Conservation (phyloP, 2,888 invertebrate genomes). For the Melikaiella ostensackeni region DNA sequence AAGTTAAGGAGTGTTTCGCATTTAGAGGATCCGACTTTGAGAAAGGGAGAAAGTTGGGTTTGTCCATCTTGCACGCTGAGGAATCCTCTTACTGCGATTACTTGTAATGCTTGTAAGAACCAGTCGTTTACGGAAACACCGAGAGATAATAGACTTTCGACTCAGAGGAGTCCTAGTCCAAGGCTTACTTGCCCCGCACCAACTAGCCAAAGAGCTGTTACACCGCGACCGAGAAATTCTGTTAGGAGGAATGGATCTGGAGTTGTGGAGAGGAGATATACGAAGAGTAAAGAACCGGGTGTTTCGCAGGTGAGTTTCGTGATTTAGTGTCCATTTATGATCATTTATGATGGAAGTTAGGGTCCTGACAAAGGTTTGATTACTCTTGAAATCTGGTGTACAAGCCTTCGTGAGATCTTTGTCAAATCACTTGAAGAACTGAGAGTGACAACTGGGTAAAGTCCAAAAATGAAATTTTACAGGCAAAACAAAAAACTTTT, state of each 20-base stretch:
- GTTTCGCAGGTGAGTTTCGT: slow-evolving; percentile 62
- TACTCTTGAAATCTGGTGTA: too few relatives aligned
- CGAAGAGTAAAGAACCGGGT: slow-evolving; percentile 66
- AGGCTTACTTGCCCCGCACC: slow-evolving; percentile 62
- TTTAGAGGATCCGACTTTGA: slow-evolving; percentile 83
- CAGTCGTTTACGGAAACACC: slow-evolving; percentile 76
- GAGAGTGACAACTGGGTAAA: too few relatives aligned
- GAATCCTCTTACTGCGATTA: slow-evolving; percentile 84
- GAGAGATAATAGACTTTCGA: slow-evolving; percentile 61
- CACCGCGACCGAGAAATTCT: slow-evolving; percentile 73
- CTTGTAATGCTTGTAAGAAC: slow-evolving; percentile 89
- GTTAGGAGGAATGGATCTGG: slow-evolving; percentile 70
- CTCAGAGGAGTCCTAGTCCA: slow-evolving; percentile 74
- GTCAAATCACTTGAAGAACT: too few relatives aligned
- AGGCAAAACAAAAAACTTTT: too few relatives aligned
- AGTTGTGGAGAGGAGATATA: slow-evolving; percentile 66
- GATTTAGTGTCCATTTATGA: background rate
- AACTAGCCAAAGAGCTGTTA: slow-evolving; percentile 68
- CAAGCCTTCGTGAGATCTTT: too few relatives aligned
- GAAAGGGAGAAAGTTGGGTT: slow-evolving; percentile 86
- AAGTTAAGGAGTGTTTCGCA: slow-evolving; percentile 84
- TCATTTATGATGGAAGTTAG: too few relatives aligned
- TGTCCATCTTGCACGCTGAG: slow-evolving; percentile 88
- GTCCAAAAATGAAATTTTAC: too few relatives aligned
- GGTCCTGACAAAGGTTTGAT: too few relatives aligned